Evolutionary conservation across 2,113 vertebrate species (phyloP).

Genomic region (Nicator chloris): DNA sequence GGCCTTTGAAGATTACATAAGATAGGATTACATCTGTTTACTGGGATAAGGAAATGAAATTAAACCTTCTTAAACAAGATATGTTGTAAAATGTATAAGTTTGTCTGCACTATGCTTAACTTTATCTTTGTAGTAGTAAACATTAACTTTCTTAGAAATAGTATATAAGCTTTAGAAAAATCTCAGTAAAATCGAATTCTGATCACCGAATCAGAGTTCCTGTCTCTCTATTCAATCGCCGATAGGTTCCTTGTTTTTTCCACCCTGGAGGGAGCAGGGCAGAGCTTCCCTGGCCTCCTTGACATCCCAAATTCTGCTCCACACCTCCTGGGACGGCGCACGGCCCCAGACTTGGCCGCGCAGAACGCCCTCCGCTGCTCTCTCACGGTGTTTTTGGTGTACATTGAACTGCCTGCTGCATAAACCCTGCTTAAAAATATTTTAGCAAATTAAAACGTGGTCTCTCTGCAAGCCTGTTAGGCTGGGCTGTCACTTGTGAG

Average conservation of each 20-base stretch:
- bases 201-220: too few relatives aligned
- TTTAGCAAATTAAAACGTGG: slow-evolving; percentile 24
- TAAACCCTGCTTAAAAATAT: neutral
- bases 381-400: neutral
- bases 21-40: too few relatives aligned
- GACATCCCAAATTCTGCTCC: neutral
- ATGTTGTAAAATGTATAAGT: too few relatives aligned
- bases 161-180: too few relatives aligned
- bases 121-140: too few relatives aligned
- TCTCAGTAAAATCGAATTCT: too few relatives aligned
- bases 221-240: too few relatives aligned
- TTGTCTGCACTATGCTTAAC: too few relatives aligned
- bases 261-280: neutral
- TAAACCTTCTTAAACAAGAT: too few relatives aligned
- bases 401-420: neutral
- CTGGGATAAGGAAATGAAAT: too few relatives aligned
- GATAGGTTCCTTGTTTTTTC: rapidly evolving
- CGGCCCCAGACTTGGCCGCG: rapidly evolving
- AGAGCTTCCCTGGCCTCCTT: neutral
- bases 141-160: too few relatives aligned
- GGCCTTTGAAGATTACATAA: too few relatives aligned
- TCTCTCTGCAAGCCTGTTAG: neutral
- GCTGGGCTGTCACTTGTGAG: neutral
- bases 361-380: rapidly evolving
- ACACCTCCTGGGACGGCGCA: rapidly evolving